Base-by-base conservation (phyloP, 2,888 invertebrate species). In the Eurois occulta region DNA sequence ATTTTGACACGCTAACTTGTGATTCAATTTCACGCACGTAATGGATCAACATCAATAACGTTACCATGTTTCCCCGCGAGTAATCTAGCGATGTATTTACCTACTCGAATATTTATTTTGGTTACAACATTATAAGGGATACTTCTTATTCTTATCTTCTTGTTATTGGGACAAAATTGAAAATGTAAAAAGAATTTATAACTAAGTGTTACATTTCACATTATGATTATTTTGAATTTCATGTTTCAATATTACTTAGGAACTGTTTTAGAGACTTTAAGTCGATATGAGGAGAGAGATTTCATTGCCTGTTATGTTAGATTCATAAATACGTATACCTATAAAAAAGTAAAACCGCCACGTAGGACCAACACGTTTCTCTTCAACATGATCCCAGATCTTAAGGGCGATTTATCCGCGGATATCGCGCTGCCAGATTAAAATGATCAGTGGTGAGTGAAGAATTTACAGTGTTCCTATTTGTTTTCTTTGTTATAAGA, bases 11-110 rank as follows among this genome's bases (percentile, higher is more conserved):
- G 79, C 75, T 78, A 80, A 84, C 86, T 88, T 86, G 89, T 87
- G 88, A 91, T 91, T 90, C 90, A 91, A 91, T 90, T 90, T 90
- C 87, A 85, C 78, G 86, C 88, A 87, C 85, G 90, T 89, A 91
- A 91, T 88, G 88, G 86, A 90, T 89, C 88, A 88, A 85, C 89
- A 89, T 90, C 87, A 90, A 91, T 91, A 90, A 87, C 83, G 75
- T 87, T 85, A 80, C 75, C 73, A 79, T 74, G 87, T 87, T 84
- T 85, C 80, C 86, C 86, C 85, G 80, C 73, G 86, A 83, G 89
- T 88, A 88, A 88, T 89, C 86, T 83, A 72, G 75, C 68, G 62
- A 77, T 80, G 71, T 86, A 75, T 85, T 78, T 81, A 78, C 66
- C 67, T 77, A 75, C 52, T 71, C 66, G 66, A 52, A 80, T 83